Evolutionary conservation across 2,888 invertebrate species (phyloP), one percentile per base, ranked within the genome.

Genomic region (Macrosoma leucophasiata): DNA sequence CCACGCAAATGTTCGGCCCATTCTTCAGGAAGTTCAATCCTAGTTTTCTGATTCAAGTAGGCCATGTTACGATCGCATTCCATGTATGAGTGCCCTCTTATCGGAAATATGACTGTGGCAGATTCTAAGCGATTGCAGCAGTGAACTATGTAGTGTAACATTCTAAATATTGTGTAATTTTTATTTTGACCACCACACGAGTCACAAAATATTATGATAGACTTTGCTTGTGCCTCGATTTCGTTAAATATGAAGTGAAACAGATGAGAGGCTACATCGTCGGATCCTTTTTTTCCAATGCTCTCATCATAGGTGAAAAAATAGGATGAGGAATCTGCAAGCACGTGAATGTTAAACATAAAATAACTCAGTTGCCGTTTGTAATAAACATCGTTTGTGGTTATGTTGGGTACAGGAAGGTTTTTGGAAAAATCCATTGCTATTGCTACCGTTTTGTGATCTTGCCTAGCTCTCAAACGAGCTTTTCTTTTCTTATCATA

Each of bases 171-270:
- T 5, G 49, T 50, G 29, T 22, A 49, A 24, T 58, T 58, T 37
- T 55, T 56, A 37, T 58, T 58, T 37, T 55, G 53, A 5, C 48
- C 47, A 8, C 40, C 48, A 37, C 48, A 52, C n/a, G 49, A 51
- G 36, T 56, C 55, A 33, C 55, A 58, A 38, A 56, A 56, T 21
- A 56, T 17, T 17, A 48, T 33, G 35, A 33, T 22, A 55, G 28
- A 30, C 24, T 21, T 9, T 22, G 6, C 23, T 23, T 8, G 29
- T 33, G 24, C 38, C 36, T 25, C 34, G 17, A 32, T 17, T 51
- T 45, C 32, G 47, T 27, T 25, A n/a, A 43, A 41, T 2, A 54
- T 12, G 21, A 21, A 30, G 17, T 31, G 17, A 27, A 14, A 13
- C 12, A 30, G 10, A 18, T 51, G 21, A 12, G 50, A 52, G 25